Evolutionary conservation across 2,113 vertebrate genomes (phyloP), one percentile per base, ranked within the genome.

Genomic region (Poeciliopsis retropinna): DNA sequence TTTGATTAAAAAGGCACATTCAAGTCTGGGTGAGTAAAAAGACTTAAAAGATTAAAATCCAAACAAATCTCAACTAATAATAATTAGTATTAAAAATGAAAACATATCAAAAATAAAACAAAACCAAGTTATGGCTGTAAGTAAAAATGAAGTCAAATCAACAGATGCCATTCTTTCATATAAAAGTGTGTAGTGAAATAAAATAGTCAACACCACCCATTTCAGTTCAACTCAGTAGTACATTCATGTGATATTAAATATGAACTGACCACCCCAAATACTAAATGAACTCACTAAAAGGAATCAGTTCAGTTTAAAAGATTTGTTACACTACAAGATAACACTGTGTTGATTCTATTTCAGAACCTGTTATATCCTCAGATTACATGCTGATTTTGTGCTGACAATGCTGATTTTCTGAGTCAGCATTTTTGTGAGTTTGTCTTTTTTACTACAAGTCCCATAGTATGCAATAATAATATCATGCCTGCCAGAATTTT

Each of bases 401-500:
- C n/a, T n/a, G n/a, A n/a, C n/a, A n/a, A n/a, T n/a, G n/a, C n/a
- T n/a, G 8, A 57, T 57, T n/a, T 57, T 11, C 44, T 47, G 14
- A 47, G 44, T 19, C 28, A 29, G 1, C n/a, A 47, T 34, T 25
- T 34, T 12, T 34, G 22, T 34, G 25, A 32, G 15, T 39, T 27
- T 3, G n/a, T 29, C 13, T 14, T 8, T 8, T 14, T 14, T 57
- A 31, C 51, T 32, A 11, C 0, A 10, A 70, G 34, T 41, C 57
- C 34, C 74, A 37, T 22, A 67, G 32, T 79, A 30, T 77, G 79
- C 70, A 28, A 77, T 39, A 31, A 69, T 30, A 27, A 68, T 19
- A 69, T 72, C 39, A 76, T 5, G n/a, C 37, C 28, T 37, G 62
- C 7, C n/a, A 6, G 8, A 72, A 47, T 29, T 25, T 57, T 66